Percentiles rank a stretch among this genome's conserved stretches.
Evolutionary conservation across 2,888 invertebrate genomes (phyloP).

Genomic region (Ophion ellenae): DNA sequence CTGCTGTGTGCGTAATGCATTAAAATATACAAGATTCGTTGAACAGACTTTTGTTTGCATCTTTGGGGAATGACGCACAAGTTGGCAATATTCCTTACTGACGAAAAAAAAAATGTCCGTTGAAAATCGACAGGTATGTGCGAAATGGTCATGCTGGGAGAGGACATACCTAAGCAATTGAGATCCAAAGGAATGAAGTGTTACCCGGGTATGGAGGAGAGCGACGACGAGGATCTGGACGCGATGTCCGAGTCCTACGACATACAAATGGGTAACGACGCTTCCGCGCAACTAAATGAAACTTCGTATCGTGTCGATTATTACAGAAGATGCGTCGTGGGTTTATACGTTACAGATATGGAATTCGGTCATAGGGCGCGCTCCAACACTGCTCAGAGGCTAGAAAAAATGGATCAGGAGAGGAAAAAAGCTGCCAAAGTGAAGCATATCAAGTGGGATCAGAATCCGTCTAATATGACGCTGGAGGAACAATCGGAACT

Average conservation of each 20-base stretch:
- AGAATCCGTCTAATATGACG: conserved; percentile 85
- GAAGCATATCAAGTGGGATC: conserved; percentile 90
- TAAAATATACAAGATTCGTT: no score
- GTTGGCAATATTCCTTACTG: background rate
- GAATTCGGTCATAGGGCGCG: conserved; percentile 87
- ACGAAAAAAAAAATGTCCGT: no score
- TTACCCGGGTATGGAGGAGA: conserved; percentile 92
- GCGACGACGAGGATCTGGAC: conserved; percentile 91
- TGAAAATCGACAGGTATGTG: conserved; percentile 88
- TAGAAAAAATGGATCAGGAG: conserved; percentile 95
- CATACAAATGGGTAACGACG: conserved; percentile 87
- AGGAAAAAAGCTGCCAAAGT: conserved; percentile 91
- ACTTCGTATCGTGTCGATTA: background rate
- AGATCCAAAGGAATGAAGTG: conserved; percentile 87
- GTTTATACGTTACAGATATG: conserved; percentile 78
- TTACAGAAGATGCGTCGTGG: background rate
- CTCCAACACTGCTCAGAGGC: conserved; percentile 94
- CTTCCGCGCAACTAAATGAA: background rate
- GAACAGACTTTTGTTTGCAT: background rate
- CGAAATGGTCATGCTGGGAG: conserved; percentile 95
- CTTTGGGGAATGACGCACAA: background rate
- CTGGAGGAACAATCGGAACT: conserved; percentile 86
- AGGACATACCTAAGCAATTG: conserved; percentile 89
- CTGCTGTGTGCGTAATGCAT: no score
- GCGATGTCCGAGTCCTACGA: conserved; percentile 90